Evolutionary conservation across 53 echinoderm and acorn worm genomes (phyloP), one percentile per base, ranked within the genome.

Genomic region (Astropecten irregularis): DNA sequence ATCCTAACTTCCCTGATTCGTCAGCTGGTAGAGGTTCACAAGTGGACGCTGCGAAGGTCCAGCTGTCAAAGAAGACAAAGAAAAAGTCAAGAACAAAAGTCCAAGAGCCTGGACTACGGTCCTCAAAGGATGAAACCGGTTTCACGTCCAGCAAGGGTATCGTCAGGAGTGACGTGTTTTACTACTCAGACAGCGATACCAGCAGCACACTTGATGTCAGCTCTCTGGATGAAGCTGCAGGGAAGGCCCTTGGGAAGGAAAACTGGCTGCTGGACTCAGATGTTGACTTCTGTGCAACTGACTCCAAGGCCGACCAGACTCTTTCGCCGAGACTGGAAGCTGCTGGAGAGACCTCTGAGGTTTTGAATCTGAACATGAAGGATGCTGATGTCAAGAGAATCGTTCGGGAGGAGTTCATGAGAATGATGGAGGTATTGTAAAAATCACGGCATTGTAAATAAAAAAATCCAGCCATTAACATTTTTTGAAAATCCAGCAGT

Each of bases 121-220:
- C 46, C 3, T 26, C 22, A 27, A 49, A 36, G 26, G 20, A 40
- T 18, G 46, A 63, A 6, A 18, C 15, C 19, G 23, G 10, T 20
- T 16, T 7, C 22, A 57, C 44, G 51, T 36, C 47, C 30, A 77
- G 16, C 52, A 33, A 18, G 13, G 49, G 44, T 16, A 38, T 21
- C 63, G 31, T 51, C 30, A 35, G 46, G 51, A 57, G 52, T 19
- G 53, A 44, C 3, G 46, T 68, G 6, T 44, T 68, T 26, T 68
- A 68, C 60, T 46, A 73, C 35, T 29, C 61, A 9, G 85, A 93
- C 40, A 68, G 71, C 25, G 74, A 79, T 52, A 66, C 67, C 21
- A 90, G 74, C 57, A 90, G 85, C 51, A 82, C 95, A 6, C 77
- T 86, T 31, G 92, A 95, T 49, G 69, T 92, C 16, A 95, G 92